Base-by-base conservation (phyloP, 2,888 invertebrate genomes). In the Pseudococcus longispinus region DNA sequence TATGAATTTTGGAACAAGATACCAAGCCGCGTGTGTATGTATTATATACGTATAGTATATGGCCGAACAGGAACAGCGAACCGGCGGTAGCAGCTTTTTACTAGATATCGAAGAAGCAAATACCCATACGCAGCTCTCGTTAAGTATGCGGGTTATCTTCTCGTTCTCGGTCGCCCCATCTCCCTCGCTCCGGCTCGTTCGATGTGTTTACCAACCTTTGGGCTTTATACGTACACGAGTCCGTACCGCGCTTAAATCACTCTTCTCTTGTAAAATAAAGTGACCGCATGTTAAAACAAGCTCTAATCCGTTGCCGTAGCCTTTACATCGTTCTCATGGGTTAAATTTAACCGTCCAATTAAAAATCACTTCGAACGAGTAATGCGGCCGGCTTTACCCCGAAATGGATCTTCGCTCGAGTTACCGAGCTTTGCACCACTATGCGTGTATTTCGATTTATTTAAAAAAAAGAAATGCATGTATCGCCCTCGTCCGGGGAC, bases 1-100 rank as follows among this genome's bases (percentile, higher is more conserved):
- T 74, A 74, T 74, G 74, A 74, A 74, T 74, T 74, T 74, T 74
- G 37, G 74, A 74, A 74, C 74, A 74, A 74, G 74, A 74, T 74
- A 51, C 51, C n/a, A n/a, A n/a, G n/a, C n/a, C n/a, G 51, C 51
- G 51, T n/a, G n/a, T 46, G 44, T 46, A 13, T 2, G 13, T 46
- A 46, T 6, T 46, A 46, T 46, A 46, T 20, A 20, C 20, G 20
- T n/a, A n/a, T n/a, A n/a, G n/a, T n/a, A 37, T 32, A 74, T n/a
- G 74, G 74, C 74, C 74, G 74, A 74, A 37, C 37, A 23, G n/a
- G n/a, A n/a, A n/a, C n/a, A n/a, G n/a, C 65, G n/a, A 70, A 15
- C 37, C 37, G 9, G 37, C 26, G 13, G 70, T 13, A 9, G 65
- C 37, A n/a, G 51, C 74, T 37, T 32, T 29, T 32, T 51, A 37